These are phyloP conservation scores for Tachysurus vachellii DNA, from an alignment of 2,113 vertebrate genomes.

Conservation along the genomic window DNA sequence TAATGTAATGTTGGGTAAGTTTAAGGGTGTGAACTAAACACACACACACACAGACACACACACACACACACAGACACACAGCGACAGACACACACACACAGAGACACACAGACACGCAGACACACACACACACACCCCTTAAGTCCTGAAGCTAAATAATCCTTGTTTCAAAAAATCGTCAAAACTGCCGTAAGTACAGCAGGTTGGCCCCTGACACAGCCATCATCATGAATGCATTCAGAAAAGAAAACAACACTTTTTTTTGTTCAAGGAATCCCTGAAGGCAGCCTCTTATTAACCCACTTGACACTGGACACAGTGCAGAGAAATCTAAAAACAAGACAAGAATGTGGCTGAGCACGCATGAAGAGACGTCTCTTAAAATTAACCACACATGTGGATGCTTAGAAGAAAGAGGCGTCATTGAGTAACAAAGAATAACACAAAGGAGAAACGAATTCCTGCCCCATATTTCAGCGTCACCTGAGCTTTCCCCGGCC, in stretches of 20 bases:
- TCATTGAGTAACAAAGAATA: conserved; percentile 26
- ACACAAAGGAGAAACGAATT: conserved; percentile 29
- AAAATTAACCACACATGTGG: conserved; percentile 41
- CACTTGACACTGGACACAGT: conserved; percentile 30
- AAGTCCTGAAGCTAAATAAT: not conserved
- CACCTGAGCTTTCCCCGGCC: conserved; percentile 33
- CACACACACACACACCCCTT: not conserved
- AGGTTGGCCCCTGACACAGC: not conserved
- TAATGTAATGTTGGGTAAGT: not conserved
- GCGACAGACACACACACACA: too few species aligned
- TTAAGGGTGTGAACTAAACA: not conserved
- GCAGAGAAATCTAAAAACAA: conserved; percentile 21
- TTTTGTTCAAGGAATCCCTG: not conserved
- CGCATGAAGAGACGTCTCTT: not conserved
- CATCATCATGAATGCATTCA: not conserved
- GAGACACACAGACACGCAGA: not conserved
- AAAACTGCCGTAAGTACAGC: not conserved
- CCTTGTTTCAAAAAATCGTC: not conserved
- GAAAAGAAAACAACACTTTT: not conserved
- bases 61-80: too few species aligned
- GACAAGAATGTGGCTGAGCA: conserved; percentile 34
- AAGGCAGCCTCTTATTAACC: conserved; percentile 31
- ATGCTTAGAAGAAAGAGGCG: not conserved
- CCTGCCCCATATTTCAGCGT: conserved; percentile 9
- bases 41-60: not conserved